Evolutionary conservation across 2,888 invertebrate species (phyloP).

Genomic region (Dasysyrphus tricinctus): DNA sequence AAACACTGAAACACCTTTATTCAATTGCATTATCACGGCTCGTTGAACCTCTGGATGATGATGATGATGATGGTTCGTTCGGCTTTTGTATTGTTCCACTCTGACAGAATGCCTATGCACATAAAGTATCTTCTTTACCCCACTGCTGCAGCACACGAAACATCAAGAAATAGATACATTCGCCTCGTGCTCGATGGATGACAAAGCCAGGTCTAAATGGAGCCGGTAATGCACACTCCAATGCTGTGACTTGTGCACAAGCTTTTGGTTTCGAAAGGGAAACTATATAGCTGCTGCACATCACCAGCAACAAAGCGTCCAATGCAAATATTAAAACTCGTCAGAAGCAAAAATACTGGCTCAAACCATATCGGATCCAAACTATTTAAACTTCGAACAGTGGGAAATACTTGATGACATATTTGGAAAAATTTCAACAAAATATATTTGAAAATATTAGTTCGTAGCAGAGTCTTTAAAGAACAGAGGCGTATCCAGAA

Average conservation of each 20-base stretch:
- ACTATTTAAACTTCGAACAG: neutral
- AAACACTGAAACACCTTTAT: conserved; percentile 44
- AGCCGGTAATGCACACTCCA: conserved; percentile 59
- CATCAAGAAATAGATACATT: conserved; percentile 32
- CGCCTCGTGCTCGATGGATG: conserved; percentile 44
- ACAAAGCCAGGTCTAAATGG: conserved; percentile 11
- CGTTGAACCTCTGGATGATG: conserved; percentile 63
- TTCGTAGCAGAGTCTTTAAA: neutral
- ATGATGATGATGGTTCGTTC: neutral
- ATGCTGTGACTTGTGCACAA: conserved; percentile 33
- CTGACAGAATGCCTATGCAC: conserved; percentile 3
- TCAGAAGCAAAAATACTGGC: conserved; percentile 4
- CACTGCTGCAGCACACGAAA: neutral
- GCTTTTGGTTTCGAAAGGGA: conserved; percentile 66
- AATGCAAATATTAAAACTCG: conserved; percentile 33
- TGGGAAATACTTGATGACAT: neutral
- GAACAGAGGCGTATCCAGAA: neutral
- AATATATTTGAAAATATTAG: neutral
- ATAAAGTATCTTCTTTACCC: conserved; percentile 1
- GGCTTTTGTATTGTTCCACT: conserved; percentile 8
- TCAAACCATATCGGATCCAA: conserved; percentile 22
- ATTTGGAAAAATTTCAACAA: neutral
- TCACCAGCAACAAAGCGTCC: neutral
- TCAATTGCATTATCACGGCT: conserved; percentile 68
- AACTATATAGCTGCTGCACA: conserved; percentile 36